Conservation (phyloP, 1,140 invertebrate genomes). For the Berghia stephanieae region DNA sequence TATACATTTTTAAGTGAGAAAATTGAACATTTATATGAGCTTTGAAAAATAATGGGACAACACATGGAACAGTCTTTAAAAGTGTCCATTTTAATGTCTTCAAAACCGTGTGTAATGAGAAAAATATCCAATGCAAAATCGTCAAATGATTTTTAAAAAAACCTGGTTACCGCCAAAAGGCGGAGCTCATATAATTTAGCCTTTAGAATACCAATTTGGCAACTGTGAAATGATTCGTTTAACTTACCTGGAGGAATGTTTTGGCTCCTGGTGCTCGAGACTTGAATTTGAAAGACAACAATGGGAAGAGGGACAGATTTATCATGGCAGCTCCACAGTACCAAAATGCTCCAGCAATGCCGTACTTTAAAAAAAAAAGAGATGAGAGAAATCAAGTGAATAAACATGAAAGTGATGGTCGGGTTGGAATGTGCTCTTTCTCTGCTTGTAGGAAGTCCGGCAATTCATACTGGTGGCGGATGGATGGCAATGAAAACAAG, state of each 20-base stretch:
- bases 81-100: too few relatives aligned
- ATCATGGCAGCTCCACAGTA: constrained; percentile 61
- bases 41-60: too few relatives aligned
- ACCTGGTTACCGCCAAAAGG: not conserved
- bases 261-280: constrained; percentile 64
- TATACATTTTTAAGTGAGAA: too few relatives aligned
- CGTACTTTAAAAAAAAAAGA: constrained; percentile 47
- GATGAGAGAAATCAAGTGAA: not conserved
- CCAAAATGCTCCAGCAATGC: constrained; percentile 64
- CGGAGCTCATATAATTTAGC: not conserved
- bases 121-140: not conserved
- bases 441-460: too few relatives aligned
- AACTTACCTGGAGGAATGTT: constrained; percentile 58
- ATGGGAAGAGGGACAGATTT: constrained; percentile 63
- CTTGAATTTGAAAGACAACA: constrained; percentile 57
- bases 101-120: too few relatives aligned
- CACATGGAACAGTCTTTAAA: too few relatives aligned
- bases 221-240: not conserved
- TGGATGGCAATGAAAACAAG: too few relatives aligned
- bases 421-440: too few relatives aligned
- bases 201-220: not conserved
- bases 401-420: too few relatives aligned
- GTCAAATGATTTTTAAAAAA: not conserved
- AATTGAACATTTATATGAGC: too few relatives aligned
- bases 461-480: too few relatives aligned